Evolutionary conservation across 2,888 invertebrate genomes (phyloP).

Genomic region (Oasisia sp.): DNA sequence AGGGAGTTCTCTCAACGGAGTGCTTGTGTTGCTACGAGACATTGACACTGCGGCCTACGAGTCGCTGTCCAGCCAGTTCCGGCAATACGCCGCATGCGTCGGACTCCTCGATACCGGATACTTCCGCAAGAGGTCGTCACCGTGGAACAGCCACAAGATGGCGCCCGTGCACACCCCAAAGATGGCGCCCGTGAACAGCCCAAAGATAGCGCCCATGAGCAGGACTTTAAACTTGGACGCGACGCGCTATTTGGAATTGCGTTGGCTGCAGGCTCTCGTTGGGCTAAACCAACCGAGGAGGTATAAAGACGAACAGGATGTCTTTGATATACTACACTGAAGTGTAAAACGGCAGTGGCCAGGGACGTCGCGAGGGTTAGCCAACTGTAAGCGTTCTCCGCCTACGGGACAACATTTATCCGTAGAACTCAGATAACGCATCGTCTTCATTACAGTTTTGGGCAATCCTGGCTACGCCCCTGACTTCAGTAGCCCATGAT

Average conservation of each 20-base stretch:
- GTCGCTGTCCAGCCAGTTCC: conserved; percentile 35
- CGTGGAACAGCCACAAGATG: background rate
- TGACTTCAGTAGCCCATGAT: background rate
- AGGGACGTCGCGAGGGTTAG: background rate
- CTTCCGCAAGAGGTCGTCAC: conserved; percentile 37
- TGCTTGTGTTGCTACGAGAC: conserved; percentile 34
- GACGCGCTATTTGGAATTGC: background rate
- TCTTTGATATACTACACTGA: background rate
- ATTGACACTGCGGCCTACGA: conserved; percentile 39
- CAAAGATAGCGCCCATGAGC: background rate
- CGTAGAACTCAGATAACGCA: background rate
- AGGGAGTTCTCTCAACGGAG: conserved; percentile 35
- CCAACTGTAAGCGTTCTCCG: background rate
- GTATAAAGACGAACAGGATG: background rate
- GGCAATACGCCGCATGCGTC: conserved; percentile 40
- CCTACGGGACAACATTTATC: background rate
- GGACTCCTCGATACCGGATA: conserved; percentile 43
- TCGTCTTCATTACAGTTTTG: background rate
- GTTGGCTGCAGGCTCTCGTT: background rate
- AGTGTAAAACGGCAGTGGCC: background rate
- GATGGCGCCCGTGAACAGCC: background rate
- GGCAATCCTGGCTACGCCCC: background rate
- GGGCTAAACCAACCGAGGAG: background rate
- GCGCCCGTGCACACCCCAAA: background rate
- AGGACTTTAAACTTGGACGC: background rate